These are phyloP conservation scores for Drosophila ambigua DNA, from an alignment of 1,140 invertebrate species.

Conservation along the genomic window DNA sequence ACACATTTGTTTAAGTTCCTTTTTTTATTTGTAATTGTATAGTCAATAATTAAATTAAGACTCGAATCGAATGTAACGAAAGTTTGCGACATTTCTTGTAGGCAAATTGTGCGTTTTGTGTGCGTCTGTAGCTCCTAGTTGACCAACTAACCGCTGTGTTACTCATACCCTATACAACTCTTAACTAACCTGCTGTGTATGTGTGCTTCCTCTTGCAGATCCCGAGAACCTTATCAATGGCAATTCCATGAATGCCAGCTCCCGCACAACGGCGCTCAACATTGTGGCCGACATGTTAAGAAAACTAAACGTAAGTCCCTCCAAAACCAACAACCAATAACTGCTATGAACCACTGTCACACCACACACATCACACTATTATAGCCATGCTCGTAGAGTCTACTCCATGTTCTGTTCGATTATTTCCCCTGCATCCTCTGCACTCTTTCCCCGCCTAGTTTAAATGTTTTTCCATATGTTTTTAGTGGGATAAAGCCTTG, in stretches of 20 bases:
- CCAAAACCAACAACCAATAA: slow-evolving; percentile 11
- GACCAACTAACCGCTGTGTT: slow-evolving; percentile 27
- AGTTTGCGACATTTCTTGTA: slow-evolving; percentile 72
- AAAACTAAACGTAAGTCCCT: slow-evolving; percentile 92
- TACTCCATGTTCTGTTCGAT: not conserved
- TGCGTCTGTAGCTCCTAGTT: slow-evolving; percentile 39
- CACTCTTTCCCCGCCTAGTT: slow-evolving; percentile 23
- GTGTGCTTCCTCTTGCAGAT: slow-evolving; percentile 81
- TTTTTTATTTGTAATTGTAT: slow-evolving; percentile 31
- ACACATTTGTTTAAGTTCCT: slow-evolving; percentile 35
- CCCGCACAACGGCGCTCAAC: slow-evolving; percentile 95
- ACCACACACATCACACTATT: no score
- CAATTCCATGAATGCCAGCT: slow-evolving; percentile 91
- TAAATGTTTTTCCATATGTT: slow-evolving; percentile 62
- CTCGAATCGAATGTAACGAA: slow-evolving; percentile 18
- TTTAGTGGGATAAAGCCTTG: slow-evolving; percentile 83
- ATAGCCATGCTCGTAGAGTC: slow-evolving; percentile 18
- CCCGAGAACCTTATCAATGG: slow-evolving; percentile 87
- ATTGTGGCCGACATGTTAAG: slow-evolving; percentile 96
- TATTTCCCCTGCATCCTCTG: slow-evolving; percentile 13
- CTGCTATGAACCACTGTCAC: not conserved
- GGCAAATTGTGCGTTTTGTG: slow-evolving; percentile 58
- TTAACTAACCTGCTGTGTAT: slow-evolving; percentile 63
- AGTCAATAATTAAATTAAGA: slow-evolving; percentile 52
- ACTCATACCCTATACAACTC: slow-evolving; percentile 20